Evolutionary conservation across 2,797 vertebrate species (phyloP).

Genomic region (Leontocebus nigricollis): DNA sequence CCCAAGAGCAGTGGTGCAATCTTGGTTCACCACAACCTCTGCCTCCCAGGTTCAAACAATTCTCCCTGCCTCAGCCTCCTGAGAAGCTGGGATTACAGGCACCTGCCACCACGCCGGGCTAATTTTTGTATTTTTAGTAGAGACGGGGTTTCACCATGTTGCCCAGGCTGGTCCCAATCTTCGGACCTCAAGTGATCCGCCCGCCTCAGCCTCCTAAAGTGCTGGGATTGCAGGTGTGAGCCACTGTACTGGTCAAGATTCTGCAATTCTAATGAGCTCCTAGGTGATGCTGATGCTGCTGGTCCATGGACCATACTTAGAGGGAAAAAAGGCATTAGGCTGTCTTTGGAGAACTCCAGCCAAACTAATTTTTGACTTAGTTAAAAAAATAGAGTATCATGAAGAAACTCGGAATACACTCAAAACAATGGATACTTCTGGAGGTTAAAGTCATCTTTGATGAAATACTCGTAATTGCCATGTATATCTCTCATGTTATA

Average conservation of each 20-base stretch:
- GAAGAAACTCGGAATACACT: not conserved
- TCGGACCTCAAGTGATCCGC: not conserved
- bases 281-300: not conserved
- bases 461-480: not conserved
- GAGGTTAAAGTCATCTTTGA: not conserved
- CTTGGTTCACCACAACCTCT: not conserved
- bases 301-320: not conserved
- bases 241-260: not conserved
- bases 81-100: not conserved
- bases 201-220: not conserved
- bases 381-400: not conserved
- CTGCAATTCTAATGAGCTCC: not conserved
- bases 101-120: rapidly evolving
- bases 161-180: not conserved
- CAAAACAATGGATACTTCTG: not conserved
- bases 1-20: not conserved
- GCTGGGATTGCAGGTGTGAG: not conserved
- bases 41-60: not conserved
- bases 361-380: not conserved
- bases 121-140: not conserved
- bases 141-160: not conserved
- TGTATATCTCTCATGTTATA: too few relatives aligned
- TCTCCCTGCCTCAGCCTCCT: not conserved
- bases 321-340: not conserved
- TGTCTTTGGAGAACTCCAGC: not conserved